Evolutionary conservation across 2,888 invertebrate genomes (phyloP).

Genomic region (Drepana falcataria): DNA sequence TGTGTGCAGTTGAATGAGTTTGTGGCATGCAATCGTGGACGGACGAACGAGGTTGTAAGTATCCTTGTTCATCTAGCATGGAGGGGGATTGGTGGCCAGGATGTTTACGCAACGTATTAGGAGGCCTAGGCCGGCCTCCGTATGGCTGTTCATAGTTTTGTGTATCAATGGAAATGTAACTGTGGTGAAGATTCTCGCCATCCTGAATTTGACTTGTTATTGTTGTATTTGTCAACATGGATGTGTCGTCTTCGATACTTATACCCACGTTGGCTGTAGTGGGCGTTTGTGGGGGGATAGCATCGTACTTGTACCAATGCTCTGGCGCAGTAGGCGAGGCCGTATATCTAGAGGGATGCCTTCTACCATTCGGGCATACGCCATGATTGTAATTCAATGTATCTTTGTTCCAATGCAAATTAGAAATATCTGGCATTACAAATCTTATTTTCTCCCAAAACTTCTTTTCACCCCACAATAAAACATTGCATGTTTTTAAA

Average conservation of each 20-base stretch:
- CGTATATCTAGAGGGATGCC: conserved; percentile 82
- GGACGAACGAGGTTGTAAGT: conserved; percentile 74
- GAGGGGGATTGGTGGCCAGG: conserved; percentile 64
- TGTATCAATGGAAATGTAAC: conserved; percentile 83
- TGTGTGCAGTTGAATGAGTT: conserved; percentile 68
- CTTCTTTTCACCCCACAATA: conserved; percentile 89
- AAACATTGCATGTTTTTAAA: conserved; percentile 84
- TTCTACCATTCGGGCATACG: conserved; percentile 76
- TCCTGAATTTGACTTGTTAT: conserved; percentile 82
- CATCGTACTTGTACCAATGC: conserved; percentile 84
- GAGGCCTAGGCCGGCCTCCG: conserved; percentile 65
- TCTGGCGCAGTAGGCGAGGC: conserved; percentile 86
- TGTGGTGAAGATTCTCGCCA: conserved; percentile 81
- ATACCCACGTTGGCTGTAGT: conserved; percentile 72
- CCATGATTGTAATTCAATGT: conserved; percentile 75
- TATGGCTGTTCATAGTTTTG: conserved; percentile 75
- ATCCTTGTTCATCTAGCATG: conserved; percentile 74
- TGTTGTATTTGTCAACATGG: conserved; percentile 80
- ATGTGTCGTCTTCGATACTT: conserved; percentile 80
- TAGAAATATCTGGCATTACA: conserved; percentile 87
- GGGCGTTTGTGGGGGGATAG: conserved; percentile 77
- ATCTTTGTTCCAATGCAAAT: conserved; percentile 80
- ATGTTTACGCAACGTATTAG: conserved; percentile 68
- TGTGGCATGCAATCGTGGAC: conserved; percentile 73
- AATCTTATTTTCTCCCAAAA: conserved; percentile 93